phyloP scores from a whole-genome alignment of 2,797 vertebrate species.

The Typhlichthys eigenmanni region DNA sequence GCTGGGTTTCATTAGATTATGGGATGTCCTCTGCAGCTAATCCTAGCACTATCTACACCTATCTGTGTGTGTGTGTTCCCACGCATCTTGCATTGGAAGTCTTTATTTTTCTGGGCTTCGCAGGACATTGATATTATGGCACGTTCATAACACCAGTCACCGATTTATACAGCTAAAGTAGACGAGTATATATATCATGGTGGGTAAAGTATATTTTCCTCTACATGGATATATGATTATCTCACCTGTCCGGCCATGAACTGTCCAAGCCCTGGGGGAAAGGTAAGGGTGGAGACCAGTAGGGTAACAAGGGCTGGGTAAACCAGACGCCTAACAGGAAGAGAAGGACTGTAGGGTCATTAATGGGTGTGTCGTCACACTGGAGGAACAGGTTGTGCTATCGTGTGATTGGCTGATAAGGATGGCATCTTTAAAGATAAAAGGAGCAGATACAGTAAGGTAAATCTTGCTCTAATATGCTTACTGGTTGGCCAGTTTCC shows the following conservation, averaged over 20 bases:
- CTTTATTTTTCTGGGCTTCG: too few relatives aligned
- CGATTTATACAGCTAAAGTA: too few relatives aligned
- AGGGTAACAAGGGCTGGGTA: conserved; percentile 95
- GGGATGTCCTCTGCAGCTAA: too few relatives aligned
- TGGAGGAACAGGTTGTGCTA: conserved; percentile 8
- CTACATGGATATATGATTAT: conserved; percentile 29
- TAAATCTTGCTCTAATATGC: too few relatives aligned
- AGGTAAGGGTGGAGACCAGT: conserved; percentile 91
- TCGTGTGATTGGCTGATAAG: conserved; percentile 17
- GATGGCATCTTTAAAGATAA: background rate
- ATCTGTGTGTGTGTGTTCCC: too few relatives aligned
- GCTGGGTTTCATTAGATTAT: too few relatives aligned
- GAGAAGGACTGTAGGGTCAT: conserved; percentile 70
- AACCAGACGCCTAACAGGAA: conserved; percentile 86
- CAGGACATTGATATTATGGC: too few relatives aligned
- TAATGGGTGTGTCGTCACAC: conserved; percentile 57
- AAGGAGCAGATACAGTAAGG: too few relatives aligned
- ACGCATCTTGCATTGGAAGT: too few relatives aligned
- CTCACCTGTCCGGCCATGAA: conserved; percentile 99
- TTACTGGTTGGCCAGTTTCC: background rate
- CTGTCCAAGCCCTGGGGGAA: conserved; percentile 94
- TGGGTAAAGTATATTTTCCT: too few relatives aligned
- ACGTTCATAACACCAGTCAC: too few relatives aligned
- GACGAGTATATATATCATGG: too few relatives aligned
- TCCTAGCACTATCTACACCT: background rate